Conservation (phyloP, 2,113 vertebrate genomes). For the Muscicapa adusta region DNA sequence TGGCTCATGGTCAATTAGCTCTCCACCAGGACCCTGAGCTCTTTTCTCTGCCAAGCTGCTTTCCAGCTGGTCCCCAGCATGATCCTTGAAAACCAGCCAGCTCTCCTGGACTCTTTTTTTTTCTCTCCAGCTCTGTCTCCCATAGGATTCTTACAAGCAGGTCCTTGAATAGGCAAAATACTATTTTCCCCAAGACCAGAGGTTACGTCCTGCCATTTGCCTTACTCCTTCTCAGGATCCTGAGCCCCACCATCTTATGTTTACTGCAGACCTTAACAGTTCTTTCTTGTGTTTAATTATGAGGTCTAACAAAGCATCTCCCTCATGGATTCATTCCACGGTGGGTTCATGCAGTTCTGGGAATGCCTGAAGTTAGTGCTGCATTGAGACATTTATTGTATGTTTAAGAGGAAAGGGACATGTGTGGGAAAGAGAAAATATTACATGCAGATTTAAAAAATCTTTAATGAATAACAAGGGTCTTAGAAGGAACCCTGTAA, state of each 20-base stretch:
- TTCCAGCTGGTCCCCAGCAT: background rate
- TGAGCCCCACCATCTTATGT: background rate
- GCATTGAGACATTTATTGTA: background rate
- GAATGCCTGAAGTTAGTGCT: background rate
- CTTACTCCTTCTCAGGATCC: background rate
- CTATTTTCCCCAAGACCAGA: background rate
- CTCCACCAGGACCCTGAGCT: background rate
- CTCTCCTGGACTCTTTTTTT: background rate
- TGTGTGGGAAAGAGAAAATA: background rate
- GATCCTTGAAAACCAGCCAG: background rate
- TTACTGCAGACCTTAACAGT: background rate
- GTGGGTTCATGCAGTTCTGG: background rate
- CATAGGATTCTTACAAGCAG: background rate
- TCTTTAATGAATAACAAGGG: background rate
- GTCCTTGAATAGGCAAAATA: background rate
- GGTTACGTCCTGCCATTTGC: background rate
- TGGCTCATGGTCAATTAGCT: background rate
- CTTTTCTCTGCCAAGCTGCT: background rate
- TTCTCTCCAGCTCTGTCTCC: background rate
- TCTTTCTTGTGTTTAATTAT: background rate
- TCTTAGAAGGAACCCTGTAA: background rate
- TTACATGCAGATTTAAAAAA: background rate
- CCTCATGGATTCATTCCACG: background rate
- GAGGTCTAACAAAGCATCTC: background rate
- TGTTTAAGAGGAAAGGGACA: accelerated